Percentiles rank a stretch among this genome's conserved stretches.
These are phyloP conservation scores for Drosophila demipolita DNA, from an alignment of 2,888 invertebrate species.

Conservation along the genomic window DNA sequence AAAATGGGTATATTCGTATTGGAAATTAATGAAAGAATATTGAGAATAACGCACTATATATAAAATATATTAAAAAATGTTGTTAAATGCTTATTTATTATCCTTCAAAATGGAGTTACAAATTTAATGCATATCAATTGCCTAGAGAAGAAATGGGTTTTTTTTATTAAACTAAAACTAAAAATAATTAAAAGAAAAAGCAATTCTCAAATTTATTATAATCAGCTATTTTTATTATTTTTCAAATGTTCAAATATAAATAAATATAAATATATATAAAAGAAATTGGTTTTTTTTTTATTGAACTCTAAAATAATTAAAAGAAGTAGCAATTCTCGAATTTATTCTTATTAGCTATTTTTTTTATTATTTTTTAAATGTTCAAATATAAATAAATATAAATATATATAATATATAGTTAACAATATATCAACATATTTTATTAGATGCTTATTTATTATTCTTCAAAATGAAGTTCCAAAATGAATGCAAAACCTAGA, in stretches of 20 bases:
- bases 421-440: background rate
- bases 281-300: background rate
- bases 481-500: background rate
- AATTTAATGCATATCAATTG: too few species aligned
- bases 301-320: background rate
- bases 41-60: background rate
- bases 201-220: too few species aligned
- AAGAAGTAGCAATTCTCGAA: background rate
- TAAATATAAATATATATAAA: background rate
- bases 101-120: too few species aligned
- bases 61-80: too few species aligned
- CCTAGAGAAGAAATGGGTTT: too few species aligned
- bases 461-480: background rate
- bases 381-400: too few species aligned
- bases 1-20: background rate
- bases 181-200: too few species aligned
- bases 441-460: background rate
- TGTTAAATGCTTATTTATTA: too few species aligned
- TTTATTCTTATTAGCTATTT: background rate
- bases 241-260: too few species aligned
- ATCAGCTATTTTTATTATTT: too few species aligned
- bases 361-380: background rate
- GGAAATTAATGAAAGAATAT: background rate
- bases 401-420: background rate
- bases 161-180: too few species aligned